phyloP scores from a whole-genome alignment of 2,113 vertebrate species.

The Poeciliopsis retropinna region DNA sequence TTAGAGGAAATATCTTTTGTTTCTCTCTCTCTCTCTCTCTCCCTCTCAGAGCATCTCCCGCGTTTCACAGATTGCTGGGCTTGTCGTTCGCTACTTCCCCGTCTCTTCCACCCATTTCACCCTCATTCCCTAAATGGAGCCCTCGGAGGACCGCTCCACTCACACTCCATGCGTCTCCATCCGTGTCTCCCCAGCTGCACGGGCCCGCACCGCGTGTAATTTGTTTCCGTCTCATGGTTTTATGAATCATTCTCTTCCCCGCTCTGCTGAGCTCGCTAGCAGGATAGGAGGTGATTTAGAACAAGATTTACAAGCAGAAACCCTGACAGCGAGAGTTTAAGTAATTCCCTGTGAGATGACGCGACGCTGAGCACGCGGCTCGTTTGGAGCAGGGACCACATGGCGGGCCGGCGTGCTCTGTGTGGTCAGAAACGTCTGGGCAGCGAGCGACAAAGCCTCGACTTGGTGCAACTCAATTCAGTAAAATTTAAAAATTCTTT shows the following conservation, averaged over 20 bases:
- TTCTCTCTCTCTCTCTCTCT: neutral
- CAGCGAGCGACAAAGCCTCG: neutral
- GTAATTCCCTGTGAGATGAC: neutral
- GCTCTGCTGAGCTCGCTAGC: slow-evolving; percentile 5
- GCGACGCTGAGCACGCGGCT: neutral
- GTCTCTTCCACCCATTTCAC: slow-evolving; percentile 55
- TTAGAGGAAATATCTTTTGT: too few species aligned
- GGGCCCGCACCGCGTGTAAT: slow-evolving; percentile 40
- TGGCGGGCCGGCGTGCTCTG: neutral
- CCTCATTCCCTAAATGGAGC: slow-evolving; percentile 37
- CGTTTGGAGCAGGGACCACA: neutral
- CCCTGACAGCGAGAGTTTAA: neutral
- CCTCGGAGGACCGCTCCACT: slow-evolving; percentile 25
- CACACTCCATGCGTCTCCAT: slow-evolving; percentile 26
- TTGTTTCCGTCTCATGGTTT: slow-evolving; percentile 44
- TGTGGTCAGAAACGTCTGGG: neutral
- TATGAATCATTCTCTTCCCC: slow-evolving; percentile 10
- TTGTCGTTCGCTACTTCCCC: neutral
- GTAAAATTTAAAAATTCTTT: too few species aligned
- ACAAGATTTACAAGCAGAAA: neutral
- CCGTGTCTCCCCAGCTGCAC: slow-evolving; percentile 12
- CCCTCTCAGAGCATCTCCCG: neutral
- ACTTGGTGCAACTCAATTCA: too few species aligned
- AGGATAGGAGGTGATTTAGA: slow-evolving; percentile 1
- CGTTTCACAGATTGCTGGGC: neutral